Base-by-base conservation (phyloP, 2,113 vertebrate species). In the Hydropotes inermis region DNA sequence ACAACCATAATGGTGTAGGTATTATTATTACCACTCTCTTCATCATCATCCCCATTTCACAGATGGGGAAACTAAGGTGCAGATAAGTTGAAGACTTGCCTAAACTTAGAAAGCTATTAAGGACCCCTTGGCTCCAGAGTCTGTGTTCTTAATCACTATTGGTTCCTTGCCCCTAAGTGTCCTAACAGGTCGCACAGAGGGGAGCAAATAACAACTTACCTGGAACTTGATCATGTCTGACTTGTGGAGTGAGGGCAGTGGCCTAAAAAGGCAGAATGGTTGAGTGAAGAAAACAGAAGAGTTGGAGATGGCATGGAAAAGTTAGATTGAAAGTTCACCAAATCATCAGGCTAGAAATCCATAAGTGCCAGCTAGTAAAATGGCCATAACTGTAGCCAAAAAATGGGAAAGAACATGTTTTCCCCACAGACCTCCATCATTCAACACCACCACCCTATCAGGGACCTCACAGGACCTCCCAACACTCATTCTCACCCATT, bases 261-360 rank as follows among this genome's bases (percentile, higher is more conserved):
- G 91, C 91, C 87, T 95, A 88, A 78, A 96, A 88, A 94, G 78
- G 91, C 87, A 95, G 83, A 96, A 79, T 61, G 82, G 60, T 67
- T 93, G 90, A 93, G 52, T 90, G 87, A 95, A 97, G 93, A 83
- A 87, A 96, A 87, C 23, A 93, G 70, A 87, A 95, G 87, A 97
- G 64, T 54, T 93, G 54, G 54, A 50, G 58, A 91, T 84, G 87
- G 50, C 87, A 95, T 88, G 76, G 64, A 60, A 88, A 94, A 89
- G 25, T 21, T 70, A 94, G 67, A 87, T 60, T 27, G 57, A 89
- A 91, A 96, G 78, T 85, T 95, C 83, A 92, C 61, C 91, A 91
- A 70, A 91, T 94, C 83, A 95, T 81, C 78, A 81, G 67, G 17
- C 76, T 85, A 94, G 87, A 95, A 91, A 93, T 95, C 30, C 83